Conservation (phyloP, 2,888 invertebrate genomes). For the Coleophora deauratella region DNA sequence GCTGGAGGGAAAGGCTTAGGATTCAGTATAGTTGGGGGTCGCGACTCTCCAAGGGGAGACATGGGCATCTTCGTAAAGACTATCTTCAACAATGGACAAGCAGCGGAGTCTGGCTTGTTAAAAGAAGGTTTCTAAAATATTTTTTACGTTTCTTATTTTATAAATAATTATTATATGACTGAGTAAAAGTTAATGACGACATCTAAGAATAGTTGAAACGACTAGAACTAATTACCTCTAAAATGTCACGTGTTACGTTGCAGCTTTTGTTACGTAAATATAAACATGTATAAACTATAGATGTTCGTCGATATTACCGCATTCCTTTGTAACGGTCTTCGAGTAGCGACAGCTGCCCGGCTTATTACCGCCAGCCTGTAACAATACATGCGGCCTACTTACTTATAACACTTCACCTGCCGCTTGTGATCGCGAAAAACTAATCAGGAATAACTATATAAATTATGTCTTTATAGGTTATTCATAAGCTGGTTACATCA, state of each 20-base stretch:
- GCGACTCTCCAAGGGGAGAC: conserved; percentile 87
- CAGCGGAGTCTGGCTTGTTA: conserved; percentile 84
- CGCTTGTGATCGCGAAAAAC: conserved; percentile 14
- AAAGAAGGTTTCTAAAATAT: conserved; percentile 87
- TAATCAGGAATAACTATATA: conserved; percentile 15
- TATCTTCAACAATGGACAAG: conserved; percentile 88
- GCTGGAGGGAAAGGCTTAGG: conserved; percentile 89
- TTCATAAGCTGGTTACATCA: no score
- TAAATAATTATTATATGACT: no score
- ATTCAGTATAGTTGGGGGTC: conserved; percentile 92
- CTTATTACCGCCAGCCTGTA: conserved; percentile 13
- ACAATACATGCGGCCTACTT: not conserved
- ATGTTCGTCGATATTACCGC: conserved; percentile 8
- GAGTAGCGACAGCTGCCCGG: conserved; percentile 35
- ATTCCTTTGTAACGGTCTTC: conserved; percentile 35
- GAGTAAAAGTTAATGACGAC: no score
- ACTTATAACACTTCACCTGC: conserved; percentile 5
- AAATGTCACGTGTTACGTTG: no score
- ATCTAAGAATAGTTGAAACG: no score
- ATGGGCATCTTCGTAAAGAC: conserved; percentile 94
- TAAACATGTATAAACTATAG: not conserved
- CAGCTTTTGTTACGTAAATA: no score
- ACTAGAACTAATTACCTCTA: no score
- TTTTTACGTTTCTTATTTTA: no score
- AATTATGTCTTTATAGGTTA: no score